These are phyloP conservation scores for Emmelina monodactyla DNA, from an alignment of 2,888 invertebrate genomes.

Conservation along the genomic window DNA sequence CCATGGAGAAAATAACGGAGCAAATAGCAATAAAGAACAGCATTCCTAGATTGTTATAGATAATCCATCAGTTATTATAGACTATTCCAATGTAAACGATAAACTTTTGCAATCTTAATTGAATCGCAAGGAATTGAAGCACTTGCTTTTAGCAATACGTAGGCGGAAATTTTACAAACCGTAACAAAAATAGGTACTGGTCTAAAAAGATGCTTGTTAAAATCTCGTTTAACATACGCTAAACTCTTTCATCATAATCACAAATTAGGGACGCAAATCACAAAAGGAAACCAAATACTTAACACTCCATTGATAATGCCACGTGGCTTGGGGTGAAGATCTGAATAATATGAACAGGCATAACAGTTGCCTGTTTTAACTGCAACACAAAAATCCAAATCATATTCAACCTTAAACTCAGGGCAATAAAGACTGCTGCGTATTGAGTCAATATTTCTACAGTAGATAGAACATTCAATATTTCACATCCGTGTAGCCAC, in stretches of 20 bases:
- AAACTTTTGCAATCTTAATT: too few species aligned
- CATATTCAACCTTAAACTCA: conserved; percentile 6
- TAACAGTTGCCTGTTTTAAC: conserved; percentile 21
- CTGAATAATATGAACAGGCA: conserved; percentile 25
- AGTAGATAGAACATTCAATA: too few species aligned
- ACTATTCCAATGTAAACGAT: too few species aligned
- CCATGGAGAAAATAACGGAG: too few species aligned
- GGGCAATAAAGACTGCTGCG: background rate
- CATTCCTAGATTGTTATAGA: too few species aligned
- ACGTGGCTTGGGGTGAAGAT: conserved; percentile 38
- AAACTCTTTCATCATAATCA: background rate
- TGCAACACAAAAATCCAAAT: conserved; percentile 19
- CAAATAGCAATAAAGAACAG: too few species aligned
- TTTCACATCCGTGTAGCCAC: conserved; percentile 30
- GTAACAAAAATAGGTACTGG: conserved; percentile 3
- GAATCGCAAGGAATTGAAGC: too few species aligned
- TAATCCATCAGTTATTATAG: too few species aligned
- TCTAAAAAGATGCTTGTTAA: conserved; percentile 20
- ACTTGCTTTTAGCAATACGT: too few species aligned
- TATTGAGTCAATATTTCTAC: background rate
- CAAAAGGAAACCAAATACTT: conserved; percentile 28
- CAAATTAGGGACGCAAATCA: background rate
- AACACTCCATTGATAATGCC: conserved; percentile 36
- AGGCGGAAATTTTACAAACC: too few species aligned
- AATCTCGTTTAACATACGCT: too few species aligned